A percentile compares a stretch with the other conserved stretches of the same genome.
These are phyloP conservation scores for Ochlodes sylvanus DNA, from an alignment of 2,888 invertebrate genomes.

Conservation along the genomic window DNA sequence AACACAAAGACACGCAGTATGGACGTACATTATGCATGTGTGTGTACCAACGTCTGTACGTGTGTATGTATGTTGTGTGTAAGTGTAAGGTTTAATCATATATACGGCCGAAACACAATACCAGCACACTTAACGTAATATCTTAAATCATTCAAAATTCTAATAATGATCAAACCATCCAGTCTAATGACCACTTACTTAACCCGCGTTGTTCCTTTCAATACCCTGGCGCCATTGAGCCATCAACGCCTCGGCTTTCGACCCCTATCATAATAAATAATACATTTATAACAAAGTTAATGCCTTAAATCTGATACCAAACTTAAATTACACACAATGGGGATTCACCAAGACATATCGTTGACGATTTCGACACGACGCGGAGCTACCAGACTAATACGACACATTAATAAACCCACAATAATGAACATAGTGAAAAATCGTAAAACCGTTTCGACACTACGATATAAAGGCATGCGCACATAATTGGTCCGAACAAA, in stretches of 20 bases:
- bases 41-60: too few species aligned
- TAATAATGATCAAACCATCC: background rate
- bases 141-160: background rate
- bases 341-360: constrained; percentile 10
- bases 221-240: background rate
- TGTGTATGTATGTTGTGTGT: too few species aligned
- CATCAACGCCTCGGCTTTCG: background rate
- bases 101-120: too few species aligned
- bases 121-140: background rate
- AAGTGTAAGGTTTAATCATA: too few species aligned
- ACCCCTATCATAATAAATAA: constrained; percentile 8
- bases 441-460: constrained; percentile 56
- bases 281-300: background rate
- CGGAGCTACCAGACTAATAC: constrained; percentile 35
- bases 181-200: background rate
- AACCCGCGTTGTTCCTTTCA: background rate
- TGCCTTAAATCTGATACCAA: background rate
- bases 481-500: constrained; percentile 82
- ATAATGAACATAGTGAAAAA: constrained; percentile 43
- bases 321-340: background rate
- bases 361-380: constrained; percentile 12
- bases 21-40: too few species aligned
- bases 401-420: constrained; percentile 40
- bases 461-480: constrained; percentile 73
- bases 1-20: too few species aligned